A percentile compares a stretch with the other conserved stretches of the same genome.
These are phyloP conservation scores for Pseudois nayaur DNA, from an alignment of 2,113 vertebrate genomes.

Conservation along the genomic window DNA sequence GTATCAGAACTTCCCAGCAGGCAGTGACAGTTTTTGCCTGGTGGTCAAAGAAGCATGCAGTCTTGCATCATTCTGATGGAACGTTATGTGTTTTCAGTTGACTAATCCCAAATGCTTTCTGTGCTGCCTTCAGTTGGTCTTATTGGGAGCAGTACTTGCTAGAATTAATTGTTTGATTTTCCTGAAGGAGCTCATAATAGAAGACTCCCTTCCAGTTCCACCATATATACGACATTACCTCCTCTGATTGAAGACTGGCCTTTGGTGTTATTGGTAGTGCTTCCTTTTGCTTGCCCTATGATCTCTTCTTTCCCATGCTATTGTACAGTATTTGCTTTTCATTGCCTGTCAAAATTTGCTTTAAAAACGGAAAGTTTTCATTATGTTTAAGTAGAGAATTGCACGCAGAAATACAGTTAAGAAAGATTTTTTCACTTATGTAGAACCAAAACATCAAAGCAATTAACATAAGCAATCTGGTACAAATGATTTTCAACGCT, in stretches of 20 bases:
- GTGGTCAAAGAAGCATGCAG: not conserved
- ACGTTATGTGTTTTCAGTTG: not conserved
- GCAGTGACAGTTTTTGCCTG: not conserved
- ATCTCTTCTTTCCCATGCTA: not conserved
- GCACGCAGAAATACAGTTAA: not conserved
- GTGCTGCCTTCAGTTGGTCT: not conserved
- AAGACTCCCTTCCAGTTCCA: not conserved
- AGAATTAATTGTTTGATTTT: not conserved
- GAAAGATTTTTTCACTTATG: not conserved
- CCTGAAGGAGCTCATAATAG: not conserved
- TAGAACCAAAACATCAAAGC: not conserved
- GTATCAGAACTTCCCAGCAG: not conserved
- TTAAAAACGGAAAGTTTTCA: not conserved
- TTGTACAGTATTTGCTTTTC: not conserved
- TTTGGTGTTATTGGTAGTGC: not conserved
- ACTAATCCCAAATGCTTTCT: not conserved
- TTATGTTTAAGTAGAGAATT: not conserved
- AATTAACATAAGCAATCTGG: not conserved
- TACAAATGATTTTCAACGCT: not conserved
- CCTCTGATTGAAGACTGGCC: not conserved
- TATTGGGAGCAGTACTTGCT: not conserved
- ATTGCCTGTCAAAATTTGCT: not conserved
- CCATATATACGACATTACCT: not conserved
- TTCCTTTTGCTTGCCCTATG: not conserved
- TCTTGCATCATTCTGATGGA: not conserved